phyloP scores from a whole-genome alignment of 2,113 vertebrate species.

The Bostrychus sinensis region DNA sequence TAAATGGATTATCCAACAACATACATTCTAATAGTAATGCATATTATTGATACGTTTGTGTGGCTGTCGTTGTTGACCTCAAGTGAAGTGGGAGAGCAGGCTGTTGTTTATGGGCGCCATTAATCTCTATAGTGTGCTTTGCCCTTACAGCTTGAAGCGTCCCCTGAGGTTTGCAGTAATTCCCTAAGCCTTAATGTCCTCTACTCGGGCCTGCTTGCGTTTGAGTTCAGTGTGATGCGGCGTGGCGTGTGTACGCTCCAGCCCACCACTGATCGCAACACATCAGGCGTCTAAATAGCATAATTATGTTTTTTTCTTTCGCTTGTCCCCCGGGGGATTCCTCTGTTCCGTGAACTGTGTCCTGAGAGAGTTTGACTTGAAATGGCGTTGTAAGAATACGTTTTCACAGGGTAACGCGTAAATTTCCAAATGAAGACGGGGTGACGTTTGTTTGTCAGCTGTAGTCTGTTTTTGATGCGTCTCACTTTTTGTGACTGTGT shows the following conservation, averaged over 20 bases:
- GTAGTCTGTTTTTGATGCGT: background rate
- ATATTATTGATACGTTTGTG: slow-evolving; percentile 37
- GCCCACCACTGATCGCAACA: slow-evolving; percentile 75
- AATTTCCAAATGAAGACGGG: slow-evolving; percentile 32
- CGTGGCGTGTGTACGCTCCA: slow-evolving; percentile 38
- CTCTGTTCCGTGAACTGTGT: slow-evolving; percentile 66
- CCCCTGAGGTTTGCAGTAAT: slow-evolving; percentile 80
- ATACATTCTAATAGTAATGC: background rate
- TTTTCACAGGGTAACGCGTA: slow-evolving; percentile 19
- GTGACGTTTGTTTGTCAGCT: slow-evolving; percentile 35
- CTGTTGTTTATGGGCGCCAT: slow-evolving; percentile 75
- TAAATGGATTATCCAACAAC: background rate
- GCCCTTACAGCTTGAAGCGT: slow-evolving; percentile 72
- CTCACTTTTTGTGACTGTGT: background rate
- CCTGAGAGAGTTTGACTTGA: slow-evolving; percentile 64
- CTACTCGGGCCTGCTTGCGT: slow-evolving; percentile 65
- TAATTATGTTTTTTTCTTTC: slow-evolving; percentile 72
- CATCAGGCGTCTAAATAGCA: slow-evolving; percentile 81
- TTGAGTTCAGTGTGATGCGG: slow-evolving; percentile 78
- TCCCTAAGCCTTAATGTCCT: slow-evolving; percentile 81
- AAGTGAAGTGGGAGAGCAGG: slow-evolving; percentile 62
- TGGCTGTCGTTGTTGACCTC: slow-evolving; percentile 59
- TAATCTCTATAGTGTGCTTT: slow-evolving; percentile 83
- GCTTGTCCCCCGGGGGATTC: slow-evolving; percentile 58
- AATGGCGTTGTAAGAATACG: slow-evolving; percentile 29